Evolutionary conservation across 92 coral and sea anemone genomes (phyloP).

Genomic region (Porites lobata): DNA sequence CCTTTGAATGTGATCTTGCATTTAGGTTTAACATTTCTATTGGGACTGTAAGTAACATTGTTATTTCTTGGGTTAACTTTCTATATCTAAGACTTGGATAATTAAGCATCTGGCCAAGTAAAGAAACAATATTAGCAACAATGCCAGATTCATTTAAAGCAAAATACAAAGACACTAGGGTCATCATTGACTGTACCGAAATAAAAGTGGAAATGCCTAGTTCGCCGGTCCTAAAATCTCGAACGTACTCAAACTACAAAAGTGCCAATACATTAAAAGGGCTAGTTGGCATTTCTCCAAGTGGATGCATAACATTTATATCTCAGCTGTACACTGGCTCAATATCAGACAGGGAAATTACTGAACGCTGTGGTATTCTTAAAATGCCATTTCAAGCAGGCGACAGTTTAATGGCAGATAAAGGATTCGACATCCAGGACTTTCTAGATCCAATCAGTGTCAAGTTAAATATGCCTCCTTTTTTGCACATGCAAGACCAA

Average conservation of each 20-base stretch:
- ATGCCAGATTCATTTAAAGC: constrained; percentile 69
- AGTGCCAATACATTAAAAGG: constrained; percentile 72
- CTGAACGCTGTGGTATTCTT: constrained; percentile 62
- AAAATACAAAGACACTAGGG: constrained; percentile 61
- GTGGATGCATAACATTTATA: constrained; percentile 49
- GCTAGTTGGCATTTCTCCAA: constrained; percentile 72
- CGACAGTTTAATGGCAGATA: constrained; percentile 72
- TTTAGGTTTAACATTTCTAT: no score
- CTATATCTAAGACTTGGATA: constrained; percentile 71
- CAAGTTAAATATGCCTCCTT: constrained; percentile 61
- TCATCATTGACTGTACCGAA: constrained; percentile 72
- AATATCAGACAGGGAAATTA: constrained; percentile 68
- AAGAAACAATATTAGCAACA: constrained; percentile 30
- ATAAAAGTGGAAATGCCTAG: constrained; percentile 65
- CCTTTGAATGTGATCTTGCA: no score
- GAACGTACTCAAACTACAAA: constrained; percentile 68
- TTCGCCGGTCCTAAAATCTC: constrained; percentile 62
- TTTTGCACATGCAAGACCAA: constrained; percentile 59
- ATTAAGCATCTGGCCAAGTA: constrained; percentile 64
- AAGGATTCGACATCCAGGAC: constrained; percentile 67
- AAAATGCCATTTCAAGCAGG: constrained; percentile 55
- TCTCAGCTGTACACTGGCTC: constrained; percentile 73
- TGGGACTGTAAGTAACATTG: no score
- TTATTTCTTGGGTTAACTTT: no score
- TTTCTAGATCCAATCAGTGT: constrained; percentile 66